Percentiles rank a stretch among this genome's conserved stretches.
phyloP scores from a whole-genome alignment of 37 sponge, comb jelly and placozoan genomes.

The Oopsacas minuta region DNA sequence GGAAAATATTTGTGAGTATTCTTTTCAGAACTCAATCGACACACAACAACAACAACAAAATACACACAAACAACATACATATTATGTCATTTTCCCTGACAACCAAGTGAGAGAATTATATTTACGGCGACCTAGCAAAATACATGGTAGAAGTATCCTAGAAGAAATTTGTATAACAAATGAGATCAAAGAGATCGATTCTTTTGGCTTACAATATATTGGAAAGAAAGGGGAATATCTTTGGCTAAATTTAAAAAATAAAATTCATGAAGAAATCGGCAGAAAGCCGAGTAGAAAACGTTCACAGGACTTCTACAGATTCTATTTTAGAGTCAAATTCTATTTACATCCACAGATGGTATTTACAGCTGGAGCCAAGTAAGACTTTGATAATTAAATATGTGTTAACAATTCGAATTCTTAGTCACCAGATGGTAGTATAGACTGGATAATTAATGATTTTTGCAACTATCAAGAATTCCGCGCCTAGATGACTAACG shows the following conservation, averaged over 20 bases:
- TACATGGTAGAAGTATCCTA: background rate
- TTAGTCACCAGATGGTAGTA: too few relatives aligned
- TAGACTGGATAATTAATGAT: too few relatives aligned
- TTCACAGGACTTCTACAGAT: background rate
- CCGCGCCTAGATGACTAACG: too few relatives aligned
- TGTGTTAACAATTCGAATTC: background rate
- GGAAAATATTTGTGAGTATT: background rate
- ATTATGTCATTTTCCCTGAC: background rate
- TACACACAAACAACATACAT: background rate
- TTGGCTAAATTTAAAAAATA: background rate
- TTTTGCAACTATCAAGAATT: too few relatives aligned
- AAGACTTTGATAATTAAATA: background rate
- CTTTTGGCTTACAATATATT: background rate
- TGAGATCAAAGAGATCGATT: background rate
- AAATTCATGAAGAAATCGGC: background rate
- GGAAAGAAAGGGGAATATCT: background rate
- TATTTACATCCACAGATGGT: slow-evolving; percentile 8
- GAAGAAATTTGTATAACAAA: background rate
- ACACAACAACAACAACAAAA: too few relatives aligned
- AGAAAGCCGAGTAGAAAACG: background rate
- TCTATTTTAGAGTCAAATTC: background rate
- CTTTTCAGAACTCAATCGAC: background rate
- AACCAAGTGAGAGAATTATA: background rate
- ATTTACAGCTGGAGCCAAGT: background rate
- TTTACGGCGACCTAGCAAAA: background rate